Evolutionary conservation across 2,113 vertebrate genomes (phyloP).

Genomic region (Hippoglossus stenolepis): DNA sequence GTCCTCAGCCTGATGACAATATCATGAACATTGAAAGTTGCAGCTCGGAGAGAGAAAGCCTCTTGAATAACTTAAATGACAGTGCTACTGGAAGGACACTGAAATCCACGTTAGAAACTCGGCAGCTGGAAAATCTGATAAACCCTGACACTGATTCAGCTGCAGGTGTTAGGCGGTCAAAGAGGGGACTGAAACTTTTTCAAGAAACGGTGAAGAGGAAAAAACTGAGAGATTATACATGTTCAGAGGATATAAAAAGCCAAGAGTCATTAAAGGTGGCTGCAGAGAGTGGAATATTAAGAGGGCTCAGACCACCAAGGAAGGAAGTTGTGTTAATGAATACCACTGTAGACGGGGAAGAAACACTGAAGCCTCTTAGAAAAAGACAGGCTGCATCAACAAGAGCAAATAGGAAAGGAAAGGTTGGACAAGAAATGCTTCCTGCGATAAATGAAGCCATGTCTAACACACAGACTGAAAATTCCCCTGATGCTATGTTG

Average conservation of each 20-base stretch:
- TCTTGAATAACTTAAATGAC: neutral
- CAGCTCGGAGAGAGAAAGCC: neutral
- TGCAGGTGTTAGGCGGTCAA: conserved; percentile 15
- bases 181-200: conserved; percentile 31
- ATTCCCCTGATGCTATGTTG: neutral
- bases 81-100: neutral
- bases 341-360: neutral
- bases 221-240: neutral
- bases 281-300: neutral
- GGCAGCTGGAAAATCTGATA: conserved; percentile 3
- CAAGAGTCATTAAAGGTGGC: neutral
- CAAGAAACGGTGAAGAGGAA: conserved; percentile 52
- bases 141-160: neutral
- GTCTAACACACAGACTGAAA: neutral
- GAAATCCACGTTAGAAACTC: neutral
- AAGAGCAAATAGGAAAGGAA: conserved; percentile 43
- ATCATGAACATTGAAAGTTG: neutral
- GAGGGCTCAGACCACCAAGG: neutral
- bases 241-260: neutral
- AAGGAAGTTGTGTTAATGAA: neutral
- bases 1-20: neutral
- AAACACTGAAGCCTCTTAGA: neutral
- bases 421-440: conserved; percentile 10
- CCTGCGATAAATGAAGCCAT: neutral
- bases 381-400: conserved; percentile 15